Evolutionary conservation across 2,797 vertebrate genomes (phyloP).

Genomic region (Myotis vivesi): DNA sequence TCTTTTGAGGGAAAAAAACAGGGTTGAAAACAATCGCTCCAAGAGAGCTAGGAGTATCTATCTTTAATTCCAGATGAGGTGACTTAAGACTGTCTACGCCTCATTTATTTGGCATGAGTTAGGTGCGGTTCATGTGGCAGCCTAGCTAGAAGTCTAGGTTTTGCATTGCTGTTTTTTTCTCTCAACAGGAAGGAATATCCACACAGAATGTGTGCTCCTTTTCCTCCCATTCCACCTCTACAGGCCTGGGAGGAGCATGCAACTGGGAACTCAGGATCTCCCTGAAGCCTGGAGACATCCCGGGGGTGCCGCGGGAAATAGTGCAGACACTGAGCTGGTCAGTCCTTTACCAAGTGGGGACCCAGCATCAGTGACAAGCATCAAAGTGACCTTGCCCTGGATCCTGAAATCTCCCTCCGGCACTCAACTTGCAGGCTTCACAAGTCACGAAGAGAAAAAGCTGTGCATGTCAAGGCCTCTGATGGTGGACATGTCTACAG

Average conservation of each 20-base stretch:
- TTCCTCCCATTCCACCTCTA: neutral
- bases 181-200: neutral
- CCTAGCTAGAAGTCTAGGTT: neutral
- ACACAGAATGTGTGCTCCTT: accelerated
- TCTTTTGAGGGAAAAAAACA: neutral
- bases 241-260: accelerated
- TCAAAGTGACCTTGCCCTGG: neutral
- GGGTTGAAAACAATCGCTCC: neutral
- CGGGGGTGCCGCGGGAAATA: neutral
- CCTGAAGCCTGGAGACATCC: neutral
- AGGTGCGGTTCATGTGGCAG: neutral
- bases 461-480: no score
- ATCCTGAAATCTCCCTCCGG: neutral
- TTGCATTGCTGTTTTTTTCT: neutral
- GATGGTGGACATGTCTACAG: neutral
- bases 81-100: neutral
- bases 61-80: neutral
- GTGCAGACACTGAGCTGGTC: no score
- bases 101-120: no score
- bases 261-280: neutral
- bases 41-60: neutral
- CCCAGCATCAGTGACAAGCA: accelerated
- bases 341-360: no score
- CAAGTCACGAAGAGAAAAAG: neutral
- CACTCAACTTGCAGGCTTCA: neutral